phyloP scores from a whole-genome alignment of 2,888 invertebrate species.

The Stenolophus ochropezus region DNA sequence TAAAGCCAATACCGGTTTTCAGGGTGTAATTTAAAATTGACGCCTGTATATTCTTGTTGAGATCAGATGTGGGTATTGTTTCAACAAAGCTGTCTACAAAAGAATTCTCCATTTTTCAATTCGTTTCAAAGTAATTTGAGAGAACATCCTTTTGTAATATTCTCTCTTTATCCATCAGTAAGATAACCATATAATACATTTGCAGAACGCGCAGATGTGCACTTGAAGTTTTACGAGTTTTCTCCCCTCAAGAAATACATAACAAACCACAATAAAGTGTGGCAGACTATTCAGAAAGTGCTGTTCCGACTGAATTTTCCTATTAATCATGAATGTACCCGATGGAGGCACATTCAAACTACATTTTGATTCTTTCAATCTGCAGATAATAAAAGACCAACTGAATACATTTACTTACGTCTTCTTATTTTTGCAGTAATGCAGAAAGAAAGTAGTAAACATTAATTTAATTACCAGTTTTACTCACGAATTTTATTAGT shows the following conservation, averaged over 20 bases:
- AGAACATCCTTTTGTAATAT: neutral
- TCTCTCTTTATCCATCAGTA: constrained; percentile 10
- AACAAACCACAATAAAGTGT: constrained; percentile 42
- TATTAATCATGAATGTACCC: constrained; percentile 16
- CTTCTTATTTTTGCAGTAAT: neutral
- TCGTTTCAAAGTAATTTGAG: constrained; percentile 7
- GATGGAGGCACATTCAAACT: neutral
- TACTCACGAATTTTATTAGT: neutral
- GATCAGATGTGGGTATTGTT: neutral
- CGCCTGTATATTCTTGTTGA: neutral
- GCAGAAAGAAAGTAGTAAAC: too few species aligned
- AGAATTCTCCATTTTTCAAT: constrained; percentile 2
- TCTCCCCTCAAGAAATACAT: constrained; percentile 37
- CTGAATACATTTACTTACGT: neutral
- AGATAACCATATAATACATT: constrained; percentile 39
- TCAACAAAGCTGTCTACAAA: neutral
- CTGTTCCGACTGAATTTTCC: constrained; percentile 14
- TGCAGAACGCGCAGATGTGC: constrained; percentile 26
- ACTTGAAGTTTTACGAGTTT: constrained; percentile 37
- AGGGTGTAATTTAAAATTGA: too few species aligned
- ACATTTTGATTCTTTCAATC: neutral
- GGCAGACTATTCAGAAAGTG: constrained; percentile 14
- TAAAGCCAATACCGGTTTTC: too few species aligned
- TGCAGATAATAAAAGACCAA: neutral
- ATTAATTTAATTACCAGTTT: too few species aligned